Evolutionary conservation across 2,113 vertebrate genomes (phyloP), one percentile per base, ranked within the genome.

Genomic region (Paratilapia polleni): DNA sequence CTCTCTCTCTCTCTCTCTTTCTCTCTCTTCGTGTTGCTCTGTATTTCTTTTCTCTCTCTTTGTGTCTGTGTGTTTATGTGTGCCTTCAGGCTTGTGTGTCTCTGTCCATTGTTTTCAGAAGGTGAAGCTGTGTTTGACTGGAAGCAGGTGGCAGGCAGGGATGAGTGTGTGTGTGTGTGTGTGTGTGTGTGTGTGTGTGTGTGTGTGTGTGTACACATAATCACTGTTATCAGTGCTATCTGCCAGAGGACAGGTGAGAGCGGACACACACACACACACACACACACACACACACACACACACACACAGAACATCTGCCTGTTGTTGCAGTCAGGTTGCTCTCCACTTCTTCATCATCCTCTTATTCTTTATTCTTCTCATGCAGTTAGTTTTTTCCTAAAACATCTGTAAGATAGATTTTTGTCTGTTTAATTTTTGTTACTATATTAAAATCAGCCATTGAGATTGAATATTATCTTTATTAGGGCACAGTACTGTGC

Each of bases 61-160:
- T 81, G 63, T 89, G 73, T 83, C 13, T 1, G 64, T 85, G 81
- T 84, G 89, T 84, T 87, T 89, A 79, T 80, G 80, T 73, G 66
- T 26, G 36, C 78, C 77, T 78, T 83, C 41, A 64, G 78, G 80
- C 84, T 82, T 89, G 89, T 94, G 85, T 94, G 82, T 90, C 20
- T 89, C 87, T 80, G 70, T 88, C 80, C 81, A 90, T 95, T 94
- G 93, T 93, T 86, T 92, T 91, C 82, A 79, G 79, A 85, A 93
- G 92, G 88, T 95, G 87, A 94, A 92, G 91, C 92, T 93, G 80
- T 94, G 88, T 94, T 95, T 95, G 93, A 92, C 93, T 94, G 91
- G 91, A 90, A 92, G 93, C 93, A 95, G 94, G 90, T 94, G 94
- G 93, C 92, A 94, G 81, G 88, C 91, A 89, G 88, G 83, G 66